Evolutionary conservation across 2,113 vertebrate genomes (phyloP).

Genomic region (Taxidea taxus): DNA sequence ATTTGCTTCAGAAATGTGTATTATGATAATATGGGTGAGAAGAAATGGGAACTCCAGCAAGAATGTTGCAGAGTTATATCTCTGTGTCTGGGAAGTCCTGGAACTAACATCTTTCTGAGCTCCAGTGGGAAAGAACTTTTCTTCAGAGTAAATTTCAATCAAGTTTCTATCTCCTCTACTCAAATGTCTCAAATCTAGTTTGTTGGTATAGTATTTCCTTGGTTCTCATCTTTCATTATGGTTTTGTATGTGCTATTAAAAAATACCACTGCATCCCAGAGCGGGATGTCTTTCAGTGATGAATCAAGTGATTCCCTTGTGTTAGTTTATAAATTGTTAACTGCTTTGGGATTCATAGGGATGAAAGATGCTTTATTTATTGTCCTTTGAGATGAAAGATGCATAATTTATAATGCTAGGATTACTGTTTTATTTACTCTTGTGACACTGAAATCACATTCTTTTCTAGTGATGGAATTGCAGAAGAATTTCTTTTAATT

Average conservation of each 20-base stretch:
- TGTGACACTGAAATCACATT: constrained; percentile 62
- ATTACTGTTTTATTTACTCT: constrained; percentile 64
- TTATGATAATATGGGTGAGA: neutral
- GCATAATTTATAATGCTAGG: constrained; percentile 66
- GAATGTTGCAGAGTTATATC: neutral
- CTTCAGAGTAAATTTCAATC: neutral
- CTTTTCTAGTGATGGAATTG: constrained; percentile 43
- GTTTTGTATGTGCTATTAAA: neutral
- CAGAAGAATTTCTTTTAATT: constrained; percentile 69
- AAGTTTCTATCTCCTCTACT: neutral
- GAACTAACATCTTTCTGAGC: neutral
- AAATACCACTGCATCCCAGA: neutral
- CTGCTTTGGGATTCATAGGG: constrained; percentile 52
- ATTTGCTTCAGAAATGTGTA: neutral
- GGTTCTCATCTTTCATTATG: constrained; percentile 1
- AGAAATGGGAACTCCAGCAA: neutral
- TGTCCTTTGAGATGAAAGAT: constrained; percentile 68
- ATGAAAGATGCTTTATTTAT: constrained; percentile 76
- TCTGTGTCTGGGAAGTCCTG: neutral
- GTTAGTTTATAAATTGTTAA: constrained; percentile 54
- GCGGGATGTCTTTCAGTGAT: neutral
- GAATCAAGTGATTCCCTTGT: constrained; percentile 16
- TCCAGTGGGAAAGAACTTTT: neutral
- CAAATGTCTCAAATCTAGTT: neutral
- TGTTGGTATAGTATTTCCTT: neutral